Base-by-base conservation (phyloP, 2,888 invertebrate species). In the Cinara cedri region DNA sequence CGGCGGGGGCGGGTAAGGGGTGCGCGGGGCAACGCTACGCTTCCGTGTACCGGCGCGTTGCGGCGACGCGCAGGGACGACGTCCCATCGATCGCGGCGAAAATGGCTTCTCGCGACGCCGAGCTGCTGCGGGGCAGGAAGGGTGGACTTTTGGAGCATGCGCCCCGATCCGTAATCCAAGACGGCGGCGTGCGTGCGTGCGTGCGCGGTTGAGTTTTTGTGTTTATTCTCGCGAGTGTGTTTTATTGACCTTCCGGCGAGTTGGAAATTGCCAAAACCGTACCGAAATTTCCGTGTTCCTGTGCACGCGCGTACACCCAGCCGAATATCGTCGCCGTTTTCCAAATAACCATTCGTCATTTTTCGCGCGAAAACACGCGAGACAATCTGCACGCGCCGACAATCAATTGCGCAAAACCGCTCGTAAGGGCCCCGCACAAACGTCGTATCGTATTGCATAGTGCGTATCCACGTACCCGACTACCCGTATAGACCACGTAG, bases 131-230 rank as follows among this genome's bases (percentile, higher is more conserved):
- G 3, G 44, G 14, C 14, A 34, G 19, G 44, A 51, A 51, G 16
- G 24, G 46, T 42, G 21, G 51, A 51, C 34, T 51, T n/a, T 19
- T 68, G 4, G 70, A 54, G 70, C 19, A 16, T 71, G 70, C 70
- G 70, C 34, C 6, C 34, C 34, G 34, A 6, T 34, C 6, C 34
- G 34, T 34, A 3, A 34, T 4, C 34, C 6, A 6, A 34, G 34
- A 34, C 34, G 34, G 6, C 6, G 34, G 3, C 3, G 6, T 42
- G 21, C 16, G 21, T 21, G 72, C 6, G 49, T 57, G 44, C 21
- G 72, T 13, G 26, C 19, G 60, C 19, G 26, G 3, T 11, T 3
- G 60, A 1, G 16, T 14, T 9, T 24, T 26, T 42, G 16, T 13
- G 63, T 42, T 11, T 42, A n/a, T 63, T 42, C 63, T 16, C 19